Base-by-base conservation (phyloP, 2,113 vertebrate species). In the Prionailurus viverrinus region DNA sequence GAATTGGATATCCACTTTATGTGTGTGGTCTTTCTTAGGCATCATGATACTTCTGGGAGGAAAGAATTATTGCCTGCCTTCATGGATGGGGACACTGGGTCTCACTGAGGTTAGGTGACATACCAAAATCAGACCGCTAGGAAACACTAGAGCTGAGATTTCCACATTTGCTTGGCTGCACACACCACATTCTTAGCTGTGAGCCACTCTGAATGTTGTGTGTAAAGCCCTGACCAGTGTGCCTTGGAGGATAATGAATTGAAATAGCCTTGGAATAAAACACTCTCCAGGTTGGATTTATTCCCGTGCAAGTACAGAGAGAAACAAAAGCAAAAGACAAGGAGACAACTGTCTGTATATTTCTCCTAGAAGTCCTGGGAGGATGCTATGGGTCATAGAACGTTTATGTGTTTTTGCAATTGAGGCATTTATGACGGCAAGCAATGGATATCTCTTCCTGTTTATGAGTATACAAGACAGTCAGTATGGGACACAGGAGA, bases 391-490 rank as follows among this genome's bases (percentile, higher is more conserved):
- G 78, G 41, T 65, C 86, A 95, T 80, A 93, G 94, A 94, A 69
- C 73, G 33, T 31, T 48, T 74, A 79, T 69, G 78, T 45, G 78
- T 51, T 55, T 89, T 95, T 91, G 66, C 78, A 82, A 13, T 10
- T 91, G 88, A 5, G 48, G 91, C 63, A 82, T 81, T 95, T 89
- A 87, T 96, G 87, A 89, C 9, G 23, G 31, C 41, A 88, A 91
- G 69, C 85, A 89, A 84, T 74, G 33, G 58, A 45, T 76, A 14
- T 66, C 65, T 89, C 85, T 95, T 97, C 81, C 86, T 89, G 81
- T 93, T 90, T 93, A 69, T 80, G 58, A 90, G 69, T 69, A n/a
- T 41, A 68, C 23, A 65, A 41, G 66, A 81, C 18, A 85, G 48
- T 74, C 36, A 85, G 63, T 65, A 18, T 5, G 68, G 55, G 68